Conservation (phyloP, 2,888 invertebrate species). For the Eupeodes latifasciatus region DNA sequence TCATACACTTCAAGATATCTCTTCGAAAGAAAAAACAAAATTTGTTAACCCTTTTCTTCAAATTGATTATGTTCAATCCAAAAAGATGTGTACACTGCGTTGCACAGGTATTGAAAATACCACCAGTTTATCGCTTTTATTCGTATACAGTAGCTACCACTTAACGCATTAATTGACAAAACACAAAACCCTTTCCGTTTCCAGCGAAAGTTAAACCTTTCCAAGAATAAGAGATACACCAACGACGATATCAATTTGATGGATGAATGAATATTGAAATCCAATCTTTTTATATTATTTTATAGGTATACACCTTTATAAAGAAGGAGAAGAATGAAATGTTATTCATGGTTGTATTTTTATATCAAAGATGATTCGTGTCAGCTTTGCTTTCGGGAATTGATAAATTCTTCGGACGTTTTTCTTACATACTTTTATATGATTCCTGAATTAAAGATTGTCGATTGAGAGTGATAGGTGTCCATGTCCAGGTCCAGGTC, state of each 20-base stretch:
- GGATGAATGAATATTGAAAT: conserved; percentile 74
- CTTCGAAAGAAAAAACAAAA: not conserved
- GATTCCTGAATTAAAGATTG: conserved; percentile 28
- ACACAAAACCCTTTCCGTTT: conserved; percentile 69
- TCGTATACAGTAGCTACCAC: conserved; percentile 66
- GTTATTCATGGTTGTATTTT: conserved; percentile 20
- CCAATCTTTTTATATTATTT: conserved; percentile 35
- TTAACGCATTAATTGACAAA: conserved; percentile 74
- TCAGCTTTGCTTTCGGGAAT: conserved; percentile 66
- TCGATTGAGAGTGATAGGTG: conserved; percentile 47
- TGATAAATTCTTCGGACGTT: conserved; percentile 60
- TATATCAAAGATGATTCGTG: conserved; percentile 48
- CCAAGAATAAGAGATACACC: conserved; percentile 56
- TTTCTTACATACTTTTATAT: conserved; percentile 1
- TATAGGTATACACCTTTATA: not conserved
- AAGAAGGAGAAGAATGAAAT: not conserved
- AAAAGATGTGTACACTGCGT: not conserved
- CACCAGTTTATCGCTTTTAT: conserved; percentile 35
- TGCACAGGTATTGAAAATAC: not conserved
- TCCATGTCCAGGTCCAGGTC: not conserved
- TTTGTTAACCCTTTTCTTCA: not conserved
- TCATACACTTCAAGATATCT: not conserved
- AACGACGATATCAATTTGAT: conserved; percentile 66
- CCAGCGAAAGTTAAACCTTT: conserved; percentile 62
- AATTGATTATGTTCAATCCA: conserved; percentile 12